Conservation (phyloP, 2,113 vertebrate genomes). For the Papio anubis region DNA sequence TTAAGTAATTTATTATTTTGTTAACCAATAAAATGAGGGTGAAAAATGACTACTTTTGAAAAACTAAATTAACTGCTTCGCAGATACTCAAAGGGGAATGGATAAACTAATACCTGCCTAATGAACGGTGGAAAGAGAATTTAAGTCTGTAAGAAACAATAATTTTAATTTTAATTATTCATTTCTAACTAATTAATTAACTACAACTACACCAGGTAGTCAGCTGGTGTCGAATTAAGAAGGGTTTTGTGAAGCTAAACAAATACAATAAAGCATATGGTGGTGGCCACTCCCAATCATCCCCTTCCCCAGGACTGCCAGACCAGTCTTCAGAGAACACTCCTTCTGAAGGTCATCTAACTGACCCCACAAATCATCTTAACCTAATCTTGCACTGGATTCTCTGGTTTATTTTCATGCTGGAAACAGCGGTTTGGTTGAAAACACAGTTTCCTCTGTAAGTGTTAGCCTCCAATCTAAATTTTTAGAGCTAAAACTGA, state of each 20-base stretch:
- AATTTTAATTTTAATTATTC: constrained; percentile 8
- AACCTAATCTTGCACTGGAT: background rate
- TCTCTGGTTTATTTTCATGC: background rate
- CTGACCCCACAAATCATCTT: background rate
- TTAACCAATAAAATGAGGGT: constrained; percentile 33
- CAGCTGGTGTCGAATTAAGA: background rate
- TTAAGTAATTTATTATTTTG: background rate
- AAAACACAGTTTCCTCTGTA: background rate
- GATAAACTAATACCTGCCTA: background rate
- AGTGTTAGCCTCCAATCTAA: background rate
- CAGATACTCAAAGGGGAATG: background rate
- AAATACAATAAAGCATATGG: background rate
- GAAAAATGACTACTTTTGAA: constrained; percentile 16
- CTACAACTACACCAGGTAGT: background rate
- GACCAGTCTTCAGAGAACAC: background rate
- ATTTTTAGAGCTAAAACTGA: constrained; percentile 13
- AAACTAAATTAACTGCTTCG: constrained; percentile 44
- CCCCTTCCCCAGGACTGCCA: background rate
- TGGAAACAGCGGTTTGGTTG: background rate
- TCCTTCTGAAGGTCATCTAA: background rate
- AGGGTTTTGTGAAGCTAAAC: background rate
- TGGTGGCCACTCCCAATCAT: background rate
- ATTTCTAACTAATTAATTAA: constrained; percentile 32
- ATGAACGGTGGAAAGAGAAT: background rate
- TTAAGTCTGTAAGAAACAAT: background rate